Base-by-base conservation (phyloP, 2,888 invertebrate species). In the Zaprionus bogoriensis region DNA sequence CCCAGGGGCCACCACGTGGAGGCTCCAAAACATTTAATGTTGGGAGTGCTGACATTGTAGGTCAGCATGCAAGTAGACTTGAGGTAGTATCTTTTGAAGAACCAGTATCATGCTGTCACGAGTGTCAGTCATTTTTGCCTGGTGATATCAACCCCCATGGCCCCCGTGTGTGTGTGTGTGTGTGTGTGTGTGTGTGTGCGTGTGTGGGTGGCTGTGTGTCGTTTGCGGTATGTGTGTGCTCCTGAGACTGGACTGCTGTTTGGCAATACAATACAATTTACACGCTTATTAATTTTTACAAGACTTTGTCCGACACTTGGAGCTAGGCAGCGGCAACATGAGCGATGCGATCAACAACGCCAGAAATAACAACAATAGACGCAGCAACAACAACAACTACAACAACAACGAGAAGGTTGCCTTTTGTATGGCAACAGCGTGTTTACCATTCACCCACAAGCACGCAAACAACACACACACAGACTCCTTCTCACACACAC, bases 211-310 rank as follows among this genome's bases (percentile, higher is more conserved):
- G n/a, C n/a, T n/a, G n/a, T n/a, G n/a, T n/a, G n/a, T n/a, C n/a
- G n/a, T 38, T 27, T 44, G 32, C 9, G 14, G 51, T 39, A 17
- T 44, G 30, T 27, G n/a, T 14, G 20, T 32, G 28, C 25, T 22
- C 41, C 48, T 36, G 30, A 22, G 62, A 51, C 20, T 54, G 67
- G 62, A 51, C 57, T 52, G 50, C 55, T 84, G 74, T 85, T 70
- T 79, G 83, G 86, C 68, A 85, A 75, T 67, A 79, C 72, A 80
- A 86, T 86, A 69, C 79, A 80, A 80, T 80, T 83, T 80, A 86
- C 84, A 83, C 84, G 79, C 79, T 86, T 80, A 80, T 86, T 80
- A 86, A 80, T 86, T 79, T 79, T 85, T 72, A 79, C 86, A 79
- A 79, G 79, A 85, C 79, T 86, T 82, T 82, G 79, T 76, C 80